Percentiles rank a stretch among this genome's conserved stretches.
phyloP scores from a whole-genome alignment of 2,888 invertebrate genomes.

The Callimorpha dominula region DNA sequence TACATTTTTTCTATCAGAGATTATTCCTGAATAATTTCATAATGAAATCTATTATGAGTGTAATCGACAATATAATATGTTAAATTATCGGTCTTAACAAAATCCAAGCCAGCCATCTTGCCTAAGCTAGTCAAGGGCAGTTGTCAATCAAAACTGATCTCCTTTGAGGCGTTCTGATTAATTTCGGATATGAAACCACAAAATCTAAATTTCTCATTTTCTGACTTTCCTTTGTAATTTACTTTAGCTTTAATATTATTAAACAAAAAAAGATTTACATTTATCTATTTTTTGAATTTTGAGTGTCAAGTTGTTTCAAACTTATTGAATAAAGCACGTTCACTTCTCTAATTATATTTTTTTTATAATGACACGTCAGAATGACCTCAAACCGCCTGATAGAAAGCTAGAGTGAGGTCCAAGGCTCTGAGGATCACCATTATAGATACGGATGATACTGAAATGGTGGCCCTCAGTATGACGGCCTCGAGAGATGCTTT shows the following conservation, averaged over 20 bases:
- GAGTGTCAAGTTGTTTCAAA: neutral
- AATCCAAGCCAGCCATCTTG: neutral
- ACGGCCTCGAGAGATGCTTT: too few species aligned
- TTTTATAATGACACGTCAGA: too few species aligned
- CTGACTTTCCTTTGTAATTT: neutral
- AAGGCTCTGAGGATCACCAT: too few species aligned
- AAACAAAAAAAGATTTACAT: neutral
- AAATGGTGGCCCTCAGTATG: too few species aligned
- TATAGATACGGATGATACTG: too few species aligned
- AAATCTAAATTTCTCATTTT: neutral
- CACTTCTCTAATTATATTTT: neutral
- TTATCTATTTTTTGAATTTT: neutral
- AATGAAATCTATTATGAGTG: too few species aligned
- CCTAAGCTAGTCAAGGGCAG: slow-evolving; percentile 9
- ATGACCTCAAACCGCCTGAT: too few species aligned
- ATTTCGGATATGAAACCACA: slow-evolving; percentile 7
- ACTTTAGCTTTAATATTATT: neutral
- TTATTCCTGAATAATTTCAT: neutral
- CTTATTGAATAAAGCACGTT: neutral
- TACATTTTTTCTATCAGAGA: neutral
- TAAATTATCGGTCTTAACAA: neutral
- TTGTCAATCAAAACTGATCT: slow-evolving; percentile 25
- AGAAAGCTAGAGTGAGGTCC: too few species aligned
- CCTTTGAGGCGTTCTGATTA: slow-evolving; percentile 17
- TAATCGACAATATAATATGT: neutral